Conservation (phyloP, 1,140 invertebrate genomes). For the Pseudobourletiella spinata region DNA sequence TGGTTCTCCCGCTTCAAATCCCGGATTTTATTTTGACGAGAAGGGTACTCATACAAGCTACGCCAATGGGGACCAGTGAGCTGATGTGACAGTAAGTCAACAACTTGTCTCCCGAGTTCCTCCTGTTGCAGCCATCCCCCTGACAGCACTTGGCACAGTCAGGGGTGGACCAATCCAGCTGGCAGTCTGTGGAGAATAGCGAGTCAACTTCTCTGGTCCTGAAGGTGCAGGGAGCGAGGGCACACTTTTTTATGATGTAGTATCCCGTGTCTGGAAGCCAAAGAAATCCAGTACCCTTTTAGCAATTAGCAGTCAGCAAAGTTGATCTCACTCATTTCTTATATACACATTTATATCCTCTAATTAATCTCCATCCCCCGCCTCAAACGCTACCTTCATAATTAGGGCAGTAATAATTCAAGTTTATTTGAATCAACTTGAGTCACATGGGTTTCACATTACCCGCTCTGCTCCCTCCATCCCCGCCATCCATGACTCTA, state of each 20-base stretch:
- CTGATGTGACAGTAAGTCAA: neutral
- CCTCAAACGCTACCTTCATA: too few relatives aligned
- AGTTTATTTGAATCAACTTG: too few relatives aligned
- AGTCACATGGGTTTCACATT: too few relatives aligned
- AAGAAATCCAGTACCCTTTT: conserved; percentile 29
- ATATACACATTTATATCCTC: too few relatives aligned
- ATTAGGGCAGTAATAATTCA: too few relatives aligned
- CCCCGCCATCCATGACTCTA: too few relatives aligned
- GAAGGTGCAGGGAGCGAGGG: conserved; percentile 46
- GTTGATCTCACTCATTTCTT: too few relatives aligned
- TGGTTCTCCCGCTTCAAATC: too few relatives aligned
- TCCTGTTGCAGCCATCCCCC: conserved; percentile 43
- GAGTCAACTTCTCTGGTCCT: conserved; percentile 41
- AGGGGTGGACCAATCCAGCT: conserved; percentile 9
- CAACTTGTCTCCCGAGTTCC: conserved; percentile 30
- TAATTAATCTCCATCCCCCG: too few relatives aligned
- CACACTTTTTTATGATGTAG: conserved; percentile 46
- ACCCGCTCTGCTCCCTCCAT: too few relatives aligned
- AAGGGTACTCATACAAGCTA: too few relatives aligned
- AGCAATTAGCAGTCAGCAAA: too few relatives aligned
- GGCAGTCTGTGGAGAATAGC: conserved; percentile 22
- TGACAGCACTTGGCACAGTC: conserved; percentile 40
- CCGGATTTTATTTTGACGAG: neutral
- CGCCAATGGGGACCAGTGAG: neutral
- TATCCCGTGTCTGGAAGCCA: conserved; percentile 40